phyloP scores from a whole-genome alignment of 2,113 vertebrate species.

The Chrysemys picta region DNA sequence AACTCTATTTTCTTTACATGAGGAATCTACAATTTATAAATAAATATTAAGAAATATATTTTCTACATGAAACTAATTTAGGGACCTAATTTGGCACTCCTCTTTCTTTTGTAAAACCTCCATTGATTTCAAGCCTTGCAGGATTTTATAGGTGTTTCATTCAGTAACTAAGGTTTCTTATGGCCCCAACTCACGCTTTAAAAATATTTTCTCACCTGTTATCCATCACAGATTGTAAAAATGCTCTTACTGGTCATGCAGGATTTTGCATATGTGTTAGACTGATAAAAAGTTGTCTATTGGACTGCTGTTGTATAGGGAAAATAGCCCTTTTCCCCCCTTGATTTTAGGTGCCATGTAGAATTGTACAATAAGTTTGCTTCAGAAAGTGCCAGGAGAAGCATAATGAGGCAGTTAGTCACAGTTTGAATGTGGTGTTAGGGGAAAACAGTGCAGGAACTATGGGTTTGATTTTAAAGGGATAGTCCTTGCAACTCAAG shows the following conservation, averaged over 20 bases:
- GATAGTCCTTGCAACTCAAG: constrained; percentile 24
- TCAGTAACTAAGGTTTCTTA: background rate
- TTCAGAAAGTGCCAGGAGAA: constrained; percentile 51
- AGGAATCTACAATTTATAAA: background rate
- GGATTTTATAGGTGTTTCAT: background rate
- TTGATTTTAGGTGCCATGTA: constrained; percentile 28
- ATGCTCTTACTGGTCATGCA: background rate
- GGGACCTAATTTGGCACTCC: background rate
- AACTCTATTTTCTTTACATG: background rate
- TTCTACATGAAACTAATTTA: background rate
- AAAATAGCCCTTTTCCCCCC: background rate
- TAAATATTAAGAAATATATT: background rate
- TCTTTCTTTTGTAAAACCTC: background rate
- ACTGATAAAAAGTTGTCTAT: background rate
- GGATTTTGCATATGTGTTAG: background rate
- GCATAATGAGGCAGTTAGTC: constrained; percentile 67
- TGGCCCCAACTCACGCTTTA: background rate
- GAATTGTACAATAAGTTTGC: constrained; percentile 56
- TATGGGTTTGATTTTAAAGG: constrained; percentile 27
- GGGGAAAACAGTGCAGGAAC: constrained; percentile 50
- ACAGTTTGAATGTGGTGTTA: constrained; percentile 49
- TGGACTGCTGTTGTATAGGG: fast-evolving
- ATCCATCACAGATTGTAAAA: background rate
- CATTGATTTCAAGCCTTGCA: background rate
- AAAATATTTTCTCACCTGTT: constrained; percentile 39